Evolutionary conservation across 2,113 vertebrate species (phyloP).

Genomic region (Riparia riparia): DNA sequence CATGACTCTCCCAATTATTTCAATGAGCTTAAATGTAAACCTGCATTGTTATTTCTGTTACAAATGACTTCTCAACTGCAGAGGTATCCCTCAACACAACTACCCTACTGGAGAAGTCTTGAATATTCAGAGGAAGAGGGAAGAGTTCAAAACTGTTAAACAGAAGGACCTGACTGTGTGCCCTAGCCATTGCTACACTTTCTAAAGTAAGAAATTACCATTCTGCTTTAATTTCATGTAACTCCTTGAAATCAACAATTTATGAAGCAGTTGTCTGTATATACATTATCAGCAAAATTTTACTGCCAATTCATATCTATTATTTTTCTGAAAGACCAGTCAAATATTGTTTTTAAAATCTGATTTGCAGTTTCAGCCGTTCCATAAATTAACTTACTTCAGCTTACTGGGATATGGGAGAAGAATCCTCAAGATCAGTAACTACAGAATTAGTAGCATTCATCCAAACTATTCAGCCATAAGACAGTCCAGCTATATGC

Average conservation of each 20-base stretch:
- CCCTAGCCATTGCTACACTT: background rate
- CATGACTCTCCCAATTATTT: background rate
- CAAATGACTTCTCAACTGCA: constrained; percentile 53
- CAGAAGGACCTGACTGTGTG: background rate
- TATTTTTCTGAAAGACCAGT: background rate
- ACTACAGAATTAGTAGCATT: constrained; percentile 18
- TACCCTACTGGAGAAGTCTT: background rate
- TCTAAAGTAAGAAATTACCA: background rate
- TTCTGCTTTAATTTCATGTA: background rate
- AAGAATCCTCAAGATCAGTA: constrained; percentile 29
- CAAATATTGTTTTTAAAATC: background rate
- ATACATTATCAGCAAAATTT: background rate
- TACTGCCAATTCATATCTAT: background rate
- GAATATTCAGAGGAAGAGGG: background rate
- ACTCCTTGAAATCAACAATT: background rate
- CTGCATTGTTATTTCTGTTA: constrained; percentile 41
- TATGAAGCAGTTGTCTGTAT: background rate
- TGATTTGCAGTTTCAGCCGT: background rate
- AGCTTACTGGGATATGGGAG: background rate
- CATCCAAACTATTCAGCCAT: constrained; percentile 41
- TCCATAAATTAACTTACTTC: constrained; percentile 24
- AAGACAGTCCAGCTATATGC: constrained; percentile 1
- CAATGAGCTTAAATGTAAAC: background rate
- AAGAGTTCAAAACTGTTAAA: background rate
- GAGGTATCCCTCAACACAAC: background rate